Conservation (phyloP, 2,113 vertebrate genomes). For the Phyllostomus hastatus region DNA sequence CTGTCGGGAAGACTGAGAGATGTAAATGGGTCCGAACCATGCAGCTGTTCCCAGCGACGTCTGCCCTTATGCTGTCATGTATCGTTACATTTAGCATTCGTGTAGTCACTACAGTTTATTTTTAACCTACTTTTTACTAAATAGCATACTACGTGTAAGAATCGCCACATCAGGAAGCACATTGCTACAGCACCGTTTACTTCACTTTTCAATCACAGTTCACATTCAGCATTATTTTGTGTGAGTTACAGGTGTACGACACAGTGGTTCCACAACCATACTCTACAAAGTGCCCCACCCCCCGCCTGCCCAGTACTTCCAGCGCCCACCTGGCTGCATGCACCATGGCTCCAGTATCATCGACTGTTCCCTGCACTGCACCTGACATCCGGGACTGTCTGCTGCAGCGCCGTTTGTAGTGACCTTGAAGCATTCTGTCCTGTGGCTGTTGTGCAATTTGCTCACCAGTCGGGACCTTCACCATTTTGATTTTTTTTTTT, state of each 20-base stretch:
- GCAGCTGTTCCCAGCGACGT: not conserved
- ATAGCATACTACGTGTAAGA: not conserved
- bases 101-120: not conserved
- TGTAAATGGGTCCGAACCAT: not conserved
- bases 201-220: not conserved
- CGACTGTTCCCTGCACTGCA: not conserved
- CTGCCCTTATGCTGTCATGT: not conserved
- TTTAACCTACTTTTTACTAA: not conserved
- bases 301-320: not conserved
- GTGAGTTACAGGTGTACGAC: no score
- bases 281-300: no score
- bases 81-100: not conserved
- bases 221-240: not conserved
- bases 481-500: not conserved
- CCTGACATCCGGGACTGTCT: not conserved
- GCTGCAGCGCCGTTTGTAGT: not conserved
- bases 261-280: no score
- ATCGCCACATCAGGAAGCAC: not conserved
- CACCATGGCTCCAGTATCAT: fast-evolving
- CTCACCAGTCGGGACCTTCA: not conserved
- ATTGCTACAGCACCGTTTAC: not conserved
- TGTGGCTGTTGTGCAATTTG: not conserved
- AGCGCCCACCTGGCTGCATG: not conserved
- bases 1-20: not conserved
- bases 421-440: fast-evolving